Conservation (phyloP, 2,113 vertebrate species). For the Oncorhynchus nerka region DNA sequence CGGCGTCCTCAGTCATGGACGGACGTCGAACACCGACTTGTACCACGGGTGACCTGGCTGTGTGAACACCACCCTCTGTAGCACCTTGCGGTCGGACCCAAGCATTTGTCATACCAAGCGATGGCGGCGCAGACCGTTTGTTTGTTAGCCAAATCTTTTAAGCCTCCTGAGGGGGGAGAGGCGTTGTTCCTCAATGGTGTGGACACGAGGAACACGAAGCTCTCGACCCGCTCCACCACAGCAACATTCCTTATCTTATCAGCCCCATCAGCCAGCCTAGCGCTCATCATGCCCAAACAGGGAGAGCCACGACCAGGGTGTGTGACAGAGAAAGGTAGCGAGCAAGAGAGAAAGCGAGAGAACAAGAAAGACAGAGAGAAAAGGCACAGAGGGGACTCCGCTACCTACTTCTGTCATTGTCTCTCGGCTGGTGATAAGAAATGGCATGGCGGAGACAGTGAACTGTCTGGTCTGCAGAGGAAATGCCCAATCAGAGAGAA, state of each 20-base stretch:
- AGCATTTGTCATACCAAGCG: too few relatives aligned
- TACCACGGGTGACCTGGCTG: too few relatives aligned
- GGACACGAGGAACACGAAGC: too few relatives aligned
- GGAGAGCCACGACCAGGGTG: conserved; percentile 61
- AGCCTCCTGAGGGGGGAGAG: too few relatives aligned
- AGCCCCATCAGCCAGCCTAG: conserved; percentile 61
- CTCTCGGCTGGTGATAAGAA: conserved; percentile 53
- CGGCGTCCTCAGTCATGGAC: too few relatives aligned
- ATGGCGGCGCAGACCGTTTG: too few relatives aligned
- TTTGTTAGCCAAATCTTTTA: too few relatives aligned
- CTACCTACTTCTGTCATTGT: conserved; percentile 53
- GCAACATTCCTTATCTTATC: conserved; percentile 72
- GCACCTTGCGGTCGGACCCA: too few relatives aligned
- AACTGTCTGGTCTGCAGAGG: conserved; percentile 63
- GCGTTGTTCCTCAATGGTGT: too few relatives aligned
- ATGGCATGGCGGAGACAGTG: conserved; percentile 60
- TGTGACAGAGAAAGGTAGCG: background rate
- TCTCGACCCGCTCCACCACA: background rate
- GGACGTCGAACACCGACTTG: too few relatives aligned
- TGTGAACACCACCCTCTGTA: too few relatives aligned
- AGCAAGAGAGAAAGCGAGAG: conserved; percentile 5
- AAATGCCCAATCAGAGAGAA: conserved; percentile 54
- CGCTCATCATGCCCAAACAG: conserved; percentile 73
- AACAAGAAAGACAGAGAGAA: conserved; percentile 18
- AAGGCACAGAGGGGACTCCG: conserved; percentile 19